A percentile compares a stretch with the other conserved stretches of the same genome.
Evolutionary conservation across 2,888 invertebrate species (phyloP).

Genomic region (Limulus polyphemus): DNA sequence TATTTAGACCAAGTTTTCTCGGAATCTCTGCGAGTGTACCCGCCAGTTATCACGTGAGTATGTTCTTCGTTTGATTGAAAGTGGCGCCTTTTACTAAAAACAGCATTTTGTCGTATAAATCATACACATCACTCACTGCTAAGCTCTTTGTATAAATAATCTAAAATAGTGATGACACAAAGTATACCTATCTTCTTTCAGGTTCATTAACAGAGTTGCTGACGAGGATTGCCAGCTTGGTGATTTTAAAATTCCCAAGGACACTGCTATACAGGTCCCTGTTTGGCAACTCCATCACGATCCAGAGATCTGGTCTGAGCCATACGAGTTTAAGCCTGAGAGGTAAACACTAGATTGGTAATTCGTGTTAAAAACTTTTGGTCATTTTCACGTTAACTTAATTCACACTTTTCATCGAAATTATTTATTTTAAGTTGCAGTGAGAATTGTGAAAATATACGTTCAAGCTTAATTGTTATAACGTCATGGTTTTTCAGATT

Average conservation of each 20-base stretch:
- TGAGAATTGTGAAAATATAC: too few relatives aligned
- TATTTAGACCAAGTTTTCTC: conserved; percentile 12
- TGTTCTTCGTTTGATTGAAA: too few relatives aligned
- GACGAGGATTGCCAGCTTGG: conserved; percentile 13
- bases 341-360: conserved; percentile 4
- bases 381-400: too few relatives aligned
- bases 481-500: conserved; percentile 7
- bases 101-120: too few relatives aligned
- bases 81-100: too few relatives aligned
- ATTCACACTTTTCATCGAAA: too few relatives aligned
- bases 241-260: conserved; percentile 14
- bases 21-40: conserved; percentile 15
- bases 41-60: conserved; percentile 18
- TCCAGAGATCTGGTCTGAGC: conserved; percentile 15
- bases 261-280: conserved; percentile 12
- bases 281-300: conserved; percentile 16
- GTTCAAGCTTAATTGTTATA: too few relatives aligned
- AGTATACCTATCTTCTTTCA: neutral
- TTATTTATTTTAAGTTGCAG: too few relatives aligned
- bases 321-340: conserved; percentile 16
- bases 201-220: conserved; percentile 13
- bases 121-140: too few relatives aligned
- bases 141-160: too few relatives aligned
- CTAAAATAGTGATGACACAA: too few relatives aligned
- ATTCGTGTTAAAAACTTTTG: too few relatives aligned